phyloP scores from a whole-genome alignment of 2,113 vertebrate species.

The Hepsetus odoe region DNA sequence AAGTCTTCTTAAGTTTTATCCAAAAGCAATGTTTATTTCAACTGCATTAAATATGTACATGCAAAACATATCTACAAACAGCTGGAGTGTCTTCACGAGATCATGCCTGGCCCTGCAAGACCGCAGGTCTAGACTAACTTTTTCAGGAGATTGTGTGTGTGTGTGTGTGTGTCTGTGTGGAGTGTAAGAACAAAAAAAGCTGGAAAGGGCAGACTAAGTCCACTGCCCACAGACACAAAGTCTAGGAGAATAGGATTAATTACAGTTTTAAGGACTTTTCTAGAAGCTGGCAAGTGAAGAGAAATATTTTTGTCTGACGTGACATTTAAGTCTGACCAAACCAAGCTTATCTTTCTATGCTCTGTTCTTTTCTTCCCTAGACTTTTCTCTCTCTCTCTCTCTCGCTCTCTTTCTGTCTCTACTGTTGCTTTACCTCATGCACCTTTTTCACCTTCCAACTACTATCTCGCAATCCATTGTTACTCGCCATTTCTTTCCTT shows the following conservation, averaged over 20 bases:
- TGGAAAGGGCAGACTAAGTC: not conserved
- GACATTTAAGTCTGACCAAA: slow-evolving; percentile 35
- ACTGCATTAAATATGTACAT: too few relatives aligned
- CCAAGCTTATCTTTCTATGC: slow-evolving; percentile 13
- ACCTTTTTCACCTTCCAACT: not conserved
- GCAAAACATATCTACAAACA: too few relatives aligned
- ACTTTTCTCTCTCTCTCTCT: not conserved
- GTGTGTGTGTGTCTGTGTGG: not conserved
- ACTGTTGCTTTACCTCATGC: not conserved
- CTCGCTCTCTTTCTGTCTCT: not conserved
- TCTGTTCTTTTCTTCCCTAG: not conserved
- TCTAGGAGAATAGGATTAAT: slow-evolving; percentile 32
- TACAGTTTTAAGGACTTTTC: slow-evolving; percentile 30
- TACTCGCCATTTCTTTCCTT: slow-evolving; percentile 15
- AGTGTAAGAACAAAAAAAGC: not conserved
- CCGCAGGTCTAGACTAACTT: too few relatives aligned
- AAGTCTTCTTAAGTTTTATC: too few relatives aligned
- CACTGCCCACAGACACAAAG: not conserved
- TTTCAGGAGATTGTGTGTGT: not conserved
- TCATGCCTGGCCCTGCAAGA: too few relatives aligned
- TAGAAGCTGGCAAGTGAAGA: not conserved
- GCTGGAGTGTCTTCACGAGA: too few relatives aligned
- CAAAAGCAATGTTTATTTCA: too few relatives aligned
- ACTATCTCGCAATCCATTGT: not conserved
- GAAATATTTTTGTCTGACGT: not conserved